Evolutionary conservation across 53 echinoderm and acorn worm genomes (phyloP).

Genomic region (Holothuria scabra): DNA sequence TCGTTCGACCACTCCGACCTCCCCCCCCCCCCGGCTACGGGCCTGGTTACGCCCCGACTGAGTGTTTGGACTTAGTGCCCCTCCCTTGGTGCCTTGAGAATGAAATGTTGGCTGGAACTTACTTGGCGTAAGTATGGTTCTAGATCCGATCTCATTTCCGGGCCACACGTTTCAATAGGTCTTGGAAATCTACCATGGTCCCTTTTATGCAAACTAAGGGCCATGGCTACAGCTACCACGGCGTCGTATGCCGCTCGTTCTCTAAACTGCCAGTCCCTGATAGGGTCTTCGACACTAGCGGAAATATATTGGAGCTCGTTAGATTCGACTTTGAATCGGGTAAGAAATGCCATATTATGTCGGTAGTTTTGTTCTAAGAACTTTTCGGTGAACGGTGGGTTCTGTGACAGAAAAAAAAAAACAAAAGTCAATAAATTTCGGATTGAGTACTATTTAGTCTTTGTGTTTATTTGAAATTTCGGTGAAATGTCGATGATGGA

Average conservation of each 20-base stretch:
- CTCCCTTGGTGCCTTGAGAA: too few species aligned
- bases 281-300: not conserved
- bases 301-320: conserved; percentile 26
- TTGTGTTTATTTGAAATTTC: too few species aligned
- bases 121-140: conserved; percentile 57
- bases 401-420: conserved; percentile 18
- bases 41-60: too few species aligned
- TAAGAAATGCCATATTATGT: conserved; percentile 80
- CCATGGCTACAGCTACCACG: conserved; percentile 65
- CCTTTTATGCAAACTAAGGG: conserved; percentile 43
- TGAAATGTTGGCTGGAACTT: not conserved
- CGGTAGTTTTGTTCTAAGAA: conserved; percentile 82
- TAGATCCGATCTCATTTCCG: conserved; percentile 1
- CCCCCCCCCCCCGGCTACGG: too few species aligned
- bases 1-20: too few species aligned
- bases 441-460: too few species aligned
- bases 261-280: conserved; percentile 80
- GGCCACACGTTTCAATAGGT: conserved; percentile 55
- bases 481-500: too few species aligned
- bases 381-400: conserved; percentile 56
- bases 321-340: conserved; percentile 67
- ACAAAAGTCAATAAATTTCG: not conserved
- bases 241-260: conserved; percentile 80
- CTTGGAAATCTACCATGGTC: conserved; percentile 53
- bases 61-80: too few species aligned